Percentiles rank a stretch among this genome's conserved stretches.
These are phyloP conservation scores for Tetramorium simillimum DNA, from an alignment of 1,140 invertebrate genomes.

Conservation along the genomic window DNA sequence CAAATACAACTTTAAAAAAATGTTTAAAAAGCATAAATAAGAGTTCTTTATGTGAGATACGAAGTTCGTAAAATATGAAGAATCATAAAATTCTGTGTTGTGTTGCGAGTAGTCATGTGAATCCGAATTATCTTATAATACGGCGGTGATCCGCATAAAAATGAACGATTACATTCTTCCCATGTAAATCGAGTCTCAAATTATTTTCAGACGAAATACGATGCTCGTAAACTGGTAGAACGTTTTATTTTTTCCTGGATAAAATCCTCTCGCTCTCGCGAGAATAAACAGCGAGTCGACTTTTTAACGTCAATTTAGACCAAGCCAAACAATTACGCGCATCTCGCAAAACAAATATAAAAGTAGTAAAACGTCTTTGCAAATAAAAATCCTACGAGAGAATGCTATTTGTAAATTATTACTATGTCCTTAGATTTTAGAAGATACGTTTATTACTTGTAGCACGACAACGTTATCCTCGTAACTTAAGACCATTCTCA, in stretches of 20 bases:
- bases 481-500: background rate
- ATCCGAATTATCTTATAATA: constrained; percentile 23
- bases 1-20: background rate
- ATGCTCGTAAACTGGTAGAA: background rate
- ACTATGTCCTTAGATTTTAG: background rate
- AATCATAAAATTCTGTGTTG: background rate
- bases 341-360: background rate
- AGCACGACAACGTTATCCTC: background rate
- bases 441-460: background rate
- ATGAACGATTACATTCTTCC: constrained; percentile 34
- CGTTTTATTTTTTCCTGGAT: background rate
- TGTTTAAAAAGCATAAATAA: background rate
- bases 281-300: background rate
- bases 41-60: background rate
- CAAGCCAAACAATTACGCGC: background rate
- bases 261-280: background rate
- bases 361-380: background rate
- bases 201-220: constrained; percentile 24
- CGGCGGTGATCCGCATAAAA: constrained; percentile 10
- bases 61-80: background rate
- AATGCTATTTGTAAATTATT: background rate
- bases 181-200: constrained; percentile 4
- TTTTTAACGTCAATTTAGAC: background rate
- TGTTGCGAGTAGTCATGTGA: background rate
- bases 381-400: background rate